phyloP scores from a whole-genome alignment of 2,113 vertebrate species.

The Epinephelus cyanopodus region DNA sequence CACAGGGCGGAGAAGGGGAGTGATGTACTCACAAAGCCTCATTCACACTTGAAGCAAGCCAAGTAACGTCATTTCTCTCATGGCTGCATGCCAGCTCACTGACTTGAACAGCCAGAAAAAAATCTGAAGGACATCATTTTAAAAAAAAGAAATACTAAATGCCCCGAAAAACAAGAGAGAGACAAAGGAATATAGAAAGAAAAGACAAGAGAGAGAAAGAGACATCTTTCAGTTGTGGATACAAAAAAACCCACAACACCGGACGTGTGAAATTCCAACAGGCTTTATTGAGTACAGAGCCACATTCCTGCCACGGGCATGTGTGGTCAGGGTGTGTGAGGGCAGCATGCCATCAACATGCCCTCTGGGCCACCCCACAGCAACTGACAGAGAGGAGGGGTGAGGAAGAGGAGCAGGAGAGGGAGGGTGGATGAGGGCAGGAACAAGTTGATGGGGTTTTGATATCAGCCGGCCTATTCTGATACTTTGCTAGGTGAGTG shows the following conservation, averaged over 20 bases:
- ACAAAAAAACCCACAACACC: conserved; percentile 59
- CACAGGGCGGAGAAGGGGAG: conserved; percentile 28
- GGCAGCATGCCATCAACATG: conserved; percentile 64
- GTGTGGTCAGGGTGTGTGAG: conserved; percentile 68
- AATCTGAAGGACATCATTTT: conserved; percentile 4
- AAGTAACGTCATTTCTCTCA: conserved; percentile 42
- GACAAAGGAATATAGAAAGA: conserved; percentile 15
- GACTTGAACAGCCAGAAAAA: conserved; percentile 22
- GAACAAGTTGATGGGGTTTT: background rate
- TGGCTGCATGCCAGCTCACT: conserved; percentile 50
- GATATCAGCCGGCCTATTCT: background rate
- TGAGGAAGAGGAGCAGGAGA: background rate
- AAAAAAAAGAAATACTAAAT: background rate
- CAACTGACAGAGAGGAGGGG: conserved; percentile 40
- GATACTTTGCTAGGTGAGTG: background rate
- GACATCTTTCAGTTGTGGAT: conserved; percentile 50
- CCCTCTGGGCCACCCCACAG: conserved; percentile 67
- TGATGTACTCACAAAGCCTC: conserved; percentile 63
- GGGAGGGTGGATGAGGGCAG: conserved; percentile 4
- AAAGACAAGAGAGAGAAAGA: conserved; percentile 31
- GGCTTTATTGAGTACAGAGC: conserved; percentile 65
- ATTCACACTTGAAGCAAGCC: conserved; percentile 57
- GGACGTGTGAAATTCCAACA: conserved; percentile 79
- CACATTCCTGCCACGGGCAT: conserved; percentile 77
- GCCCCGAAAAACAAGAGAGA: conserved; percentile 5